Evolutionary conservation across 92 coral and sea anemone species (phyloP).

Genomic region (Actinostola sp.): DNA sequence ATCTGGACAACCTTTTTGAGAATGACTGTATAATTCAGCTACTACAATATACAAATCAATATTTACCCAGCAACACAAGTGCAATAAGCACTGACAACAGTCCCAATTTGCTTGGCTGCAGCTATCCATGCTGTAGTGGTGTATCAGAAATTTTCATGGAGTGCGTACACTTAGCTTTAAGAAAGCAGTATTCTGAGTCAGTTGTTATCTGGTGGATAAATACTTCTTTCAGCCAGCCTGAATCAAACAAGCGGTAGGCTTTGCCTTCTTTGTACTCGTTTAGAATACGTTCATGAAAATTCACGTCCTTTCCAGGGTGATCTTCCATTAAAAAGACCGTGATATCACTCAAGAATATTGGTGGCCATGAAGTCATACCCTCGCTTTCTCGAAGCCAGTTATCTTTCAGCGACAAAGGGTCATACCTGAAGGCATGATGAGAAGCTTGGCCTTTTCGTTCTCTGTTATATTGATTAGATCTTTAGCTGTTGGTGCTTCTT

Average conservation of each 20-base stretch:
- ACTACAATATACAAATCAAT: no score
- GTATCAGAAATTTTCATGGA: constrained; percentile 53
- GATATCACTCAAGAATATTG: constrained; percentile 43
- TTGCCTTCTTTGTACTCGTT: constrained; percentile 70
- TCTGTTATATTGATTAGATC: constrained; percentile 38
- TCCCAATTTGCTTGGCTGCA: constrained; percentile 40
- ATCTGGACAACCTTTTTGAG: no score
- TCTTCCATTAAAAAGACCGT: constrained; percentile 48
- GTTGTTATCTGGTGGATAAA: constrained; percentile 24
- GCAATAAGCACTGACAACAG: constrained; percentile 53
- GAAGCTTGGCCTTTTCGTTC: no score
- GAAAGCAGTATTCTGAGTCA: constrained; percentile 50
- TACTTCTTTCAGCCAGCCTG: constrained; percentile 59
- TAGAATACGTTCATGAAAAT: constrained; percentile 36
- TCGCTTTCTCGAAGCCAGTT: constrained; percentile 38
- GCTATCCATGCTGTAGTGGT: constrained; percentile 56
- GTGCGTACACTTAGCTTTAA: constrained; percentile 55
- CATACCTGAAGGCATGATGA: no score
- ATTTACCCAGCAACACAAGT: constrained; percentile 60
- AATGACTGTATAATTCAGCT: no score
- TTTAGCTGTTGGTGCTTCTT: constrained; percentile 33
- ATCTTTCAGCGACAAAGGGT: constrained; percentile 23
- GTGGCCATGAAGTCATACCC: constrained; percentile 43
- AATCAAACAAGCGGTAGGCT: constrained; percentile 48
- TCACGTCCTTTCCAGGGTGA: constrained; percentile 59